Conservation (phyloP, 2,888 invertebrate genomes). For the Theretra japonica region DNA sequence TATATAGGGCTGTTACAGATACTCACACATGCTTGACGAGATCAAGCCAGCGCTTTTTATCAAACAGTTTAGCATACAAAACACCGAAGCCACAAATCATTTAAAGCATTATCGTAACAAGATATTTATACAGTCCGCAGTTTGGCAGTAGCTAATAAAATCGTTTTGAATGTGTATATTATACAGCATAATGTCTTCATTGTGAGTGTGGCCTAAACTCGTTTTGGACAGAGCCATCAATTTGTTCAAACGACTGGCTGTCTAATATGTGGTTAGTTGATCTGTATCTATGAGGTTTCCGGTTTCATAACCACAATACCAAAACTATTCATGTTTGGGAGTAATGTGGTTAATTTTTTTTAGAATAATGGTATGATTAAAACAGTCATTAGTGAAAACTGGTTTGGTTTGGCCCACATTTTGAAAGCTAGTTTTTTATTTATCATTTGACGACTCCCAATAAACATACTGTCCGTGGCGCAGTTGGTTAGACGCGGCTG, state of each 20-base stretch:
- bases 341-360: background rate
- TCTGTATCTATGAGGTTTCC: constrained; percentile 19
- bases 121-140: background rate
- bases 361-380: background rate
- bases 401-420: background rate
- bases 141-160: constrained; percentile 9
- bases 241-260: constrained; percentile 1
- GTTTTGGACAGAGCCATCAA: constrained; percentile 12
- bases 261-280: background rate
- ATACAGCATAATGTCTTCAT: constrained; percentile 20
- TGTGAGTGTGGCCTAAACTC: background rate
- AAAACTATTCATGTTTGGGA: background rate
- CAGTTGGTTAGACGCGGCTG: no score
- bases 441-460: no score
- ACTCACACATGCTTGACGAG: no score
- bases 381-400: background rate
- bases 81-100: no score
- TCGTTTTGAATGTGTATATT: constrained; percentile 18
- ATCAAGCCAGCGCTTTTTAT: no score
- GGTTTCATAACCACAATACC: background rate
- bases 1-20: no score
- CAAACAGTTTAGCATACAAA: no score
- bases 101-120: no score
- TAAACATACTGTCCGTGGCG: no score
- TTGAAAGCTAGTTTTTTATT: no score